Conservation (phyloP, 2,113 vertebrate species). For the Oryzias melastigma region DNA sequence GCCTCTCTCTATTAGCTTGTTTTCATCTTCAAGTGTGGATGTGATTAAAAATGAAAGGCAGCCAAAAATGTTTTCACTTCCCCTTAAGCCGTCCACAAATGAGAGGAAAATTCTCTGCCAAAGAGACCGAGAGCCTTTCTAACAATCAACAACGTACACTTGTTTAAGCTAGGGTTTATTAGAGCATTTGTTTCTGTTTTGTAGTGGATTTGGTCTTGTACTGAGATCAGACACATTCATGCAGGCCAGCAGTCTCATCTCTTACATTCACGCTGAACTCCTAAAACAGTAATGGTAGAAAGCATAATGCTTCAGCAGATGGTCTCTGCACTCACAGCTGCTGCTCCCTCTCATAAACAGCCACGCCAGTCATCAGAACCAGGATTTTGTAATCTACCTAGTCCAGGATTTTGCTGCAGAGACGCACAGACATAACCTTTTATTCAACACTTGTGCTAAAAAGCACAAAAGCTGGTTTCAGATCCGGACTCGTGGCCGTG, state of each 20-base stretch:
- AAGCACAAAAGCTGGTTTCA: conserved; percentile 18
- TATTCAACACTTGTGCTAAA: background rate
- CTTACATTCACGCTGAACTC: conserved; percentile 34
- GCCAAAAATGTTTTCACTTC: background rate
- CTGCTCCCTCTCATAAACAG: conserved; percentile 29
- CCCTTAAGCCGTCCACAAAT: background rate
- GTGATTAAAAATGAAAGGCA: background rate
- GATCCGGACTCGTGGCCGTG: conserved; percentile 32
- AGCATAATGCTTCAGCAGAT: conserved; percentile 43
- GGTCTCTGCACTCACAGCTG: conserved; percentile 21
- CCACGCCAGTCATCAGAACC: conserved; percentile 20
- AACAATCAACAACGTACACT: background rate
- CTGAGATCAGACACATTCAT: conserved; percentile 49
- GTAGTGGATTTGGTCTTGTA: background rate
- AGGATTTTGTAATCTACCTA: conserved; percentile 21
- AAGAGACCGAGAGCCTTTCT: background rate
- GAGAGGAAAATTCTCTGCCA: background rate
- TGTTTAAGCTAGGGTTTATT: background rate
- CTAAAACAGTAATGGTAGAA: conserved; percentile 65
- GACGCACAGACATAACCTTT: conserved; percentile 24
- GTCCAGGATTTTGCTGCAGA: conserved; percentile 12
- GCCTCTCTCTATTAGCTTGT: background rate
- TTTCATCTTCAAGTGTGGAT: background rate
- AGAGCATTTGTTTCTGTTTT: background rate
- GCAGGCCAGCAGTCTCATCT: conserved; percentile 35